Base-by-base conservation (phyloP, 2,888 invertebrate species). In the Caenorhabditis zanzibari region DNA sequence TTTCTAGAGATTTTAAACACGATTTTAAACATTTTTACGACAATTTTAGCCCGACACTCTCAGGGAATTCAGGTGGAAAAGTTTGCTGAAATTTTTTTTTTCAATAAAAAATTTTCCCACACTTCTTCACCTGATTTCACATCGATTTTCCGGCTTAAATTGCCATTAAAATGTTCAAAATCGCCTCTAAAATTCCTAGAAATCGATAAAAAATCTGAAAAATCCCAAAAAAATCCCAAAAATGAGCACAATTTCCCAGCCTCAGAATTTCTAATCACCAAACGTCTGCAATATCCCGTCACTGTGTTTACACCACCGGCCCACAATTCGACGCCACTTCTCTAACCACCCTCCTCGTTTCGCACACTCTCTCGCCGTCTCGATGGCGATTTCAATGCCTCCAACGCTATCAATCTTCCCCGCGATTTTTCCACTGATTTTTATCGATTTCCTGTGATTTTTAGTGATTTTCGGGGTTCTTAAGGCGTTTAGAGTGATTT, bases 401-500 rank as follows among this genome's bases (percentile, higher is more conserved):
- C 75, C 66, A 68, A 75, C 75, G 49, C 32, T 59, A 76, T 52
- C 49, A 61, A 41, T 66, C 64, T 41, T 28, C 41, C 12, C 24
- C 59, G n/a, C 54, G n/a, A 26, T 24, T 63, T 63, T 52, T 38
- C 58, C n/a, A 28, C 49, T 14, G 7, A 0, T 22, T 52, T 52
- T 52, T 24, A 22, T 24, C 22, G 52, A 52, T 19, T 24, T 52
- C 22, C 19, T 1, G 52, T 24, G 24, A 26, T 12, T 54, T 54
- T 54, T 54, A 12, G 24, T 14, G n/a, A 49, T 19, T 68, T 68
- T 52, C 10, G n/a, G 26, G 1, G 47, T n/a, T 26, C 22, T 52
- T 52, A n/a, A 7, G 22, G 4, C 5, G 7, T 32, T 32, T 32
- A 6, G 10, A 38, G 12, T 12, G 38, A 38, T 10, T 10, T 12